These are phyloP conservation scores for Acanthornis magna DNA, from an alignment of 2,797 vertebrate genomes.

Conservation along the genomic window DNA sequence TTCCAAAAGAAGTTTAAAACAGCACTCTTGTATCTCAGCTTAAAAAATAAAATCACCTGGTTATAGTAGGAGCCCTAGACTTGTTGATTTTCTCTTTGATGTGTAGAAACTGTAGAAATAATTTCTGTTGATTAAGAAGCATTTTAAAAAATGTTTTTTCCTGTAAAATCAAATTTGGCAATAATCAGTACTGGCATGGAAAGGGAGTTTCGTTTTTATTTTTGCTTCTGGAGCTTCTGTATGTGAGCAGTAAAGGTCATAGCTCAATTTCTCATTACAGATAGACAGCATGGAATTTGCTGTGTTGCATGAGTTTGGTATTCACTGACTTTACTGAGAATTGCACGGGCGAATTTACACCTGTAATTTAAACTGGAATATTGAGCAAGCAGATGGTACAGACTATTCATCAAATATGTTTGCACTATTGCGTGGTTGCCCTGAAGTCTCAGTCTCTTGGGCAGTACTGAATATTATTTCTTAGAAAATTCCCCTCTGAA, in stretches of 20 bases:
- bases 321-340: not conserved
- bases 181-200: not conserved
- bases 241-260: not conserved
- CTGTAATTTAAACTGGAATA: constrained; percentile 1
- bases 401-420: not conserved
- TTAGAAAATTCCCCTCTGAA: not conserved
- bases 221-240: not conserved
- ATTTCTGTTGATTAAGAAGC: not conserved
- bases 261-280: not conserved
- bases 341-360: not conserved
- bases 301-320: not conserved
- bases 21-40: not conserved
- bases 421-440: not conserved
- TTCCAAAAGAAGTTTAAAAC: not conserved
- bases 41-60: not conserved
- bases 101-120: not conserved
- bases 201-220: not conserved
- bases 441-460: not conserved
- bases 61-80: not conserved
- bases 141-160: not conserved
- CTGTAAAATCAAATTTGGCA: not conserved
- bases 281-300: not conserved
- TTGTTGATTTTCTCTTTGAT: not conserved
- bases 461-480: not conserved
- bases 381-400: not conserved